Conservation (phyloP, 2,888 invertebrate species). For the Aleiodes alternator region DNA sequence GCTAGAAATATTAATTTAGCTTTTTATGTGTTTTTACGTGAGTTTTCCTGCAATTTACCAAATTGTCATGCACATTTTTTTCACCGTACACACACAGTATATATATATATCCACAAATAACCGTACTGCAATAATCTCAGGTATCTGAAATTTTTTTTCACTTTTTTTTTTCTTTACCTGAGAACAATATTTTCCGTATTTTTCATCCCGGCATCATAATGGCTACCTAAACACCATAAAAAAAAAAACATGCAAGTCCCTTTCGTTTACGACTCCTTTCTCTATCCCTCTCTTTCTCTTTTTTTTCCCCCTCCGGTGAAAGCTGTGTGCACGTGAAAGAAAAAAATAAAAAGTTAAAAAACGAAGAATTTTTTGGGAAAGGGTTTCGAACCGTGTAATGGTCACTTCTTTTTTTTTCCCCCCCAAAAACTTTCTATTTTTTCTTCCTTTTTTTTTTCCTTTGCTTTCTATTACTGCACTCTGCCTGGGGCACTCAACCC, state of each 20-base stretch:
- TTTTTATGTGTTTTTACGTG: background rate
- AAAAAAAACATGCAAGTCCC: constrained; percentile 62
- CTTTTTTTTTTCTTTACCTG: constrained; percentile 51
- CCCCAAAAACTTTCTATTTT: constrained; percentile 66
- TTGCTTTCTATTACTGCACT: constrained; percentile 49
- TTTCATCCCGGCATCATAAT: constrained; percentile 44
- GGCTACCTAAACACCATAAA: constrained; percentile 71
- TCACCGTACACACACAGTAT: no score
- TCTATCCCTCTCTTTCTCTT: constrained; percentile 45
- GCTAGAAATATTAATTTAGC: background rate
- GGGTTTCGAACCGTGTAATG: constrained; percentile 64
- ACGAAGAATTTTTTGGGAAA: constrained; percentile 49
- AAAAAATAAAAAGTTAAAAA: no score
- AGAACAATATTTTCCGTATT: constrained; percentile 27
- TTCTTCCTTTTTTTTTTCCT: constrained; percentile 34
- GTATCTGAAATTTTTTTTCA: background rate
- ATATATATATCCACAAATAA: no score
- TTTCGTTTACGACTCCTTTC: constrained; percentile 65
- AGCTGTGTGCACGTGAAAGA: constrained; percentile 30
- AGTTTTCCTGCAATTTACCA: constrained; percentile 19
- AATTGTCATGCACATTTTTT: constrained; percentile 16
- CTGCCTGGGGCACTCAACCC: constrained; percentile 64
- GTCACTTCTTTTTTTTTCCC: constrained; percentile 57
- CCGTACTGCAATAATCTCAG: constrained; percentile 12
- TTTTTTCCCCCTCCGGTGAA: constrained; percentile 37